Base-by-base conservation (phyloP, 1,140 invertebrate species). In the Campoletis sonorensis region DNA sequence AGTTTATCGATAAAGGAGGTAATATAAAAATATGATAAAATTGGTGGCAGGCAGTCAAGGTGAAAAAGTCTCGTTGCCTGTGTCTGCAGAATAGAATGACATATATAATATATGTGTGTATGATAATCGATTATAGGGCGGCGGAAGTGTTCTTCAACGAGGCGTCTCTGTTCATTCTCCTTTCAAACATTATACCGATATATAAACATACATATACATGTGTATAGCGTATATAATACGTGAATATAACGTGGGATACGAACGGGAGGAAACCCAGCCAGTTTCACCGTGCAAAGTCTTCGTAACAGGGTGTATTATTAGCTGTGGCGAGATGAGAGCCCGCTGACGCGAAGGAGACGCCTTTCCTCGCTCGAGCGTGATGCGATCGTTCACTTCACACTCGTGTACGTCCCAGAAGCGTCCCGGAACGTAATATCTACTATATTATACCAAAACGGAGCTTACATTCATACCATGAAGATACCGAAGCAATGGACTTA, bases 351-450 rank as follows among this genome's bases (percentile, higher is more conserved):
- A 61, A 71, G 67, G 70, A 79, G 79, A 70, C 79, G 79, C 70
- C 79, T 79, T 72, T 71, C 51, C 79, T 58, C 79, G 58, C 70
- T 79, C 40, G 70, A 79, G 67, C 79, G 67, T 79, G 79, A 79
- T 79, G 64, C 79, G 79, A 71, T 79, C 79, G 79, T 79, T 79
- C 79, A 79, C 79, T 79, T 70, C 79, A 79, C 79, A 72, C 79
- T 78, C 76, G 76, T 45, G 76, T 77, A 77, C 51, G 27, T 77
- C 26, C 27, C 15, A 54, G 3, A 54, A 18, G 51, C 26, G 4
- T 8, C 73, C 26, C 10, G 51, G 49, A 27, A 58, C 49, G 72
- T 58, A 76, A 37, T 76, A 45, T 21, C 61, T 67, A 8, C 61
- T 27, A 67, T 27, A 67, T 67, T 67, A 67, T 67, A 67, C 61